Evolutionary conservation across 2,888 invertebrate genomes (phyloP).

Genomic region (Hyposoter dolosus): DNA sequence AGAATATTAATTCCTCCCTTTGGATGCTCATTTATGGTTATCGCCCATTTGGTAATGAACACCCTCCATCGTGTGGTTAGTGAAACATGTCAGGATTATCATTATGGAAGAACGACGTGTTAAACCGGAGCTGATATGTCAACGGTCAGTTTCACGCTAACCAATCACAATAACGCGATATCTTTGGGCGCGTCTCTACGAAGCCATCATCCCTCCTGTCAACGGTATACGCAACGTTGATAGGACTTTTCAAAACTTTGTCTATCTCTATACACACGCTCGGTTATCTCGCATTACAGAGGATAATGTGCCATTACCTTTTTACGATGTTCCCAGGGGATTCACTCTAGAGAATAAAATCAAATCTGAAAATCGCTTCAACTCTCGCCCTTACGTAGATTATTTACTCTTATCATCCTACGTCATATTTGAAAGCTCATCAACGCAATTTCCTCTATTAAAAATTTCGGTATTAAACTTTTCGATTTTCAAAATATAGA

Average conservation of each 20-base stretch:
- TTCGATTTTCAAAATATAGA: neutral
- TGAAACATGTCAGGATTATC: slow-evolving; percentile 9
- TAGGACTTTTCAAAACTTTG: slow-evolving; percentile 21
- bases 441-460: neutral
- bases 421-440: neutral
- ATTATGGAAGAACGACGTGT: slow-evolving; percentile 36
- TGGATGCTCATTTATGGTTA: neutral
- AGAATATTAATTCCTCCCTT: neutral
- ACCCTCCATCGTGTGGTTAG: neutral
- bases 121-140: slow-evolving; percentile 46
- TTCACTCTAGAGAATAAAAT: slow-evolving; percentile 27
- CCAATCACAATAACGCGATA: slow-evolving; percentile 32
- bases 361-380: slow-evolving; percentile 10
- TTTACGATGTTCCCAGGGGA: slow-evolving; percentile 24
- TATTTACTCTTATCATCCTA: slow-evolving; percentile 27
- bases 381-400: slow-evolving; percentile 20
- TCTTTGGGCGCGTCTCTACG: neutral
- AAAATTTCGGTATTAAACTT: neutral
- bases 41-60: neutral
- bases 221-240: slow-evolving; percentile 32
- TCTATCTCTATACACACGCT: slow-evolving; percentile 1
- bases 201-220: slow-evolving; percentile 20
- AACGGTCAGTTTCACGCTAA: slow-evolving; percentile 41
- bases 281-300: slow-evolving; percentile 27
- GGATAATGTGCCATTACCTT: slow-evolving; percentile 35